A percentile compares a stretch with the other conserved stretches of the same genome.
phyloP scores from a whole-genome alignment of 2,797 vertebrate species.

The Chaetophractus vellerosus region DNA sequence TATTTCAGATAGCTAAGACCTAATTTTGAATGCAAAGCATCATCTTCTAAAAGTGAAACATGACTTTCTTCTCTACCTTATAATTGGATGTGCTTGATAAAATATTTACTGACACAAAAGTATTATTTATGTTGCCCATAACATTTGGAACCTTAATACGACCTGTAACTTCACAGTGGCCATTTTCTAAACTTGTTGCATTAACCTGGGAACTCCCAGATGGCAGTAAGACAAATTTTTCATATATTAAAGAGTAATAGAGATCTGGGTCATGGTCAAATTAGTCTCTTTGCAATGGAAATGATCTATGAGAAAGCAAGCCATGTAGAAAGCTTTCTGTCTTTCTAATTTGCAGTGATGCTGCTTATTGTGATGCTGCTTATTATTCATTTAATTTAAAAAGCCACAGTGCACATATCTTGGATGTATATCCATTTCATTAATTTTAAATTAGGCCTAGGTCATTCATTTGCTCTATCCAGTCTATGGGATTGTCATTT shows the following conservation, averaged over 20 bases:
- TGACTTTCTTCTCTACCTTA: slow-evolving; percentile 24
- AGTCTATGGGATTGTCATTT: slow-evolving; percentile 44
- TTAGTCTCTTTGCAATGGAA: not conserved
- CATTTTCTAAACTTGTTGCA: slow-evolving; percentile 44
- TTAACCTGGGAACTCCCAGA: slow-evolving; percentile 34
- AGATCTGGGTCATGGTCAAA: not conserved
- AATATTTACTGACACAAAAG: not conserved
- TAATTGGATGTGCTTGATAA: not conserved
- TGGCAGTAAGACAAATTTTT: slow-evolving; percentile 9
- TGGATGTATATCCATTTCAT: not conserved
- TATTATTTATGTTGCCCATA: not conserved
- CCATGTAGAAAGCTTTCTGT: not conserved
- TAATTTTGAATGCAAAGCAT: slow-evolving; percentile 41
- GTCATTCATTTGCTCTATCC: not conserved
- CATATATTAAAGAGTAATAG: not conserved
- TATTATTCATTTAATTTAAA: slow-evolving; percentile 64
- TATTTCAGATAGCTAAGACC: not conserved
- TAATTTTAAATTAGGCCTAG: slow-evolving; percentile 25
- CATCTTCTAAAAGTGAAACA: slow-evolving; percentile 64
- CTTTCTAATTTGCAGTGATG: not conserved
- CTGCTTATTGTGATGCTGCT: not conserved
- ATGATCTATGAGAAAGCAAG: not conserved
- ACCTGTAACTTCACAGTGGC: not conserved
- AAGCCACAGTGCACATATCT: not conserved
- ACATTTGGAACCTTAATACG: not conserved